phyloP scores from a whole-genome alignment of 2,888 invertebrate genomes.

The Melolontha melolontha region DNA sequence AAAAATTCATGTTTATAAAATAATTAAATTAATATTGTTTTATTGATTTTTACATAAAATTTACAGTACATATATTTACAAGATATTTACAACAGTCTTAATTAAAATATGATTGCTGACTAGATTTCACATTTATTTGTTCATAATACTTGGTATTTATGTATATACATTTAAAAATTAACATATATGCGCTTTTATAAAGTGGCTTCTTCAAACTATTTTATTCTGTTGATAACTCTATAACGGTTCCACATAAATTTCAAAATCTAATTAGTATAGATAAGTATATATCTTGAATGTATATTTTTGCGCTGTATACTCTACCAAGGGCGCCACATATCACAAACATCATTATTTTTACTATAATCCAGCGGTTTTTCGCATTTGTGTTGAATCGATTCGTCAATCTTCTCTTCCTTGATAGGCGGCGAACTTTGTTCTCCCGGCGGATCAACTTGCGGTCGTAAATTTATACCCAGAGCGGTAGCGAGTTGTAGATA shows the following conservation, averaged over 20 bases:
- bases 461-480: slow-evolving; percentile 63
- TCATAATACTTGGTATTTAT: not conserved
- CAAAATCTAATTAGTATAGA: too few relatives aligned
- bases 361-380: slow-evolving; percentile 69
- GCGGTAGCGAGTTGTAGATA: slow-evolving; percentile 72
- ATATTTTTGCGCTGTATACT: not conserved
- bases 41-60: slow-evolving; percentile 22
- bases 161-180: not conserved
- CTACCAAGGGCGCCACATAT: slow-evolving; percentile 71
- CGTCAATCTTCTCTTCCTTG: slow-evolving; percentile 47
- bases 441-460: slow-evolving; percentile 50
- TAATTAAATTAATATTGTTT: not conserved
- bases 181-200: not conserved
- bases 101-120: slow-evolving; percentile 2
- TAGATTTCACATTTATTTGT: slow-evolving; percentile 19
- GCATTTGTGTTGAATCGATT: slow-evolving; percentile 49
- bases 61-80: slow-evolving; percentile 19
- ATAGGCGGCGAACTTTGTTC: slow-evolving; percentile 41
- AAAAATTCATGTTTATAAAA: not conserved
- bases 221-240: not conserved
- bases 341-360: slow-evolving; percentile 64
- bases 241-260: not conserved
- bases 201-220: not conserved
- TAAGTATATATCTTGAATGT: too few relatives aligned
- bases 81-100: slow-evolving; percentile 23